These are phyloP conservation scores for Euproctis similis DNA, from an alignment of 2,888 invertebrate species.

Conservation along the genomic window DNA sequence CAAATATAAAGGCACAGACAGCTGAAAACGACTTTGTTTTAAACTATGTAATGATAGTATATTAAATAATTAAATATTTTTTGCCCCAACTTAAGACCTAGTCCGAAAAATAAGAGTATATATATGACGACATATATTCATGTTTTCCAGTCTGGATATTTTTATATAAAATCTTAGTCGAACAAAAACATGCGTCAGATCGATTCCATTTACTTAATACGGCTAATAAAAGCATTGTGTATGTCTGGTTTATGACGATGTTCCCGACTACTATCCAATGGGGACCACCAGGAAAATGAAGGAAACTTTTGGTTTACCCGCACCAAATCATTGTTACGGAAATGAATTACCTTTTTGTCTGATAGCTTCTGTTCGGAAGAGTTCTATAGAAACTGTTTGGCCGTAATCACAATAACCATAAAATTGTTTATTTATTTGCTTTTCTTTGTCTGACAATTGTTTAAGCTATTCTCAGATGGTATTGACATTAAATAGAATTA, in stretches of 20 bases:
- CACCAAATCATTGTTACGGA: conserved; percentile 35
- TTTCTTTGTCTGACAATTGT: not conserved
- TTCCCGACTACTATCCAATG: conserved; percentile 35
- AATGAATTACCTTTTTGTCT: conserved; percentile 42
- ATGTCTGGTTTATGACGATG: conserved; percentile 55
- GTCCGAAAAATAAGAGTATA: no score
- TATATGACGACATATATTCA: no score
- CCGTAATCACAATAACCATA: conserved; percentile 26
- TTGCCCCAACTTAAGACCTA: no score
- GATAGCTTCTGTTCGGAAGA: conserved; percentile 32
- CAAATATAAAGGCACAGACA: no score
- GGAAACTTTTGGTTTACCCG: conserved; percentile 45
- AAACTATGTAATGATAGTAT: no score
- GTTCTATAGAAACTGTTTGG: conserved; percentile 28
- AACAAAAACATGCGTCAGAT: conserved; percentile 47
- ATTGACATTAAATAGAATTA: not conserved
- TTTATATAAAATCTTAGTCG: conserved; percentile 43
- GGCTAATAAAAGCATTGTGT: conserved; percentile 66
- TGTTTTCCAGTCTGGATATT: conserved; percentile 8
- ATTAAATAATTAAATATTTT: no score
- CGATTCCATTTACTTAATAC: conserved; percentile 62
- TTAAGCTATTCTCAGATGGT: not conserved
- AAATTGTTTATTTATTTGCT: conserved; percentile 11
- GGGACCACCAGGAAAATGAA: conserved; percentile 36
- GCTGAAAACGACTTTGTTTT: no score